Conservation (phyloP, 2,888 invertebrate species). For the Diarsia rubi region DNA sequence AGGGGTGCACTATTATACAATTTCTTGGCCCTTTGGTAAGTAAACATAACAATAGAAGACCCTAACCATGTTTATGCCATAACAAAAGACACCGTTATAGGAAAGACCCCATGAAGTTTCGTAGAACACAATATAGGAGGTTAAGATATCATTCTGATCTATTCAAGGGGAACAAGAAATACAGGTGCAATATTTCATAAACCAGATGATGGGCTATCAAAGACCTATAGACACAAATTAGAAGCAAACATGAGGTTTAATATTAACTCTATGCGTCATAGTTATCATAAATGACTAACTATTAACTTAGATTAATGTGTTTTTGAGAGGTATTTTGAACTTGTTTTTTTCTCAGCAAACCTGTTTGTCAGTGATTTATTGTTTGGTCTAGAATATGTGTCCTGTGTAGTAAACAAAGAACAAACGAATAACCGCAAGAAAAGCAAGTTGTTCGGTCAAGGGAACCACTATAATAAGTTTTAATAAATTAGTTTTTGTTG, state of each 20-base stretch:
- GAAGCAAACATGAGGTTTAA: slow-evolving; percentile 14
- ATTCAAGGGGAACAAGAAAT: slow-evolving; percentile 25
- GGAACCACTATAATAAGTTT: neutral
- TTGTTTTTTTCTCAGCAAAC: slow-evolving; percentile 23
- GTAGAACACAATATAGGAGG: neutral
- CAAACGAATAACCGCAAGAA: slow-evolving; percentile 15
- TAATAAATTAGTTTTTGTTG: neutral
- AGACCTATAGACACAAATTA: slow-evolving; percentile 5
- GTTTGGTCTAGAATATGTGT: slow-evolving; percentile 3
- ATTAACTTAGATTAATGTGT: slow-evolving; percentile 29
- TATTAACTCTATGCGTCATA: slow-evolving; percentile 12
- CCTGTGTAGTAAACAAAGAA: slow-evolving; percentile 38
- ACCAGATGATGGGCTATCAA: neutral
- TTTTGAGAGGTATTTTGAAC: neutral
- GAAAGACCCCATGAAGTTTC: neutral
- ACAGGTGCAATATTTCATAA: slow-evolving; percentile 20
- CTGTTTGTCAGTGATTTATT: slow-evolving; percentile 34
- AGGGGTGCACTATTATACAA: neutral
- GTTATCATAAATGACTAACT: slow-evolving; percentile 11
- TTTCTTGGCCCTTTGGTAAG: neutral
- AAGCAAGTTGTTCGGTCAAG: slow-evolving; percentile 7
- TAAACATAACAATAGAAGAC: neutral
- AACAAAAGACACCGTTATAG: slow-evolving; percentile 2
- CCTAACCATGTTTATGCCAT: slow-evolving; percentile 8
- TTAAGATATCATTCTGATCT: slow-evolving; percentile 1